phyloP scores from a whole-genome alignment of 2,888 invertebrate genomes.

The Mycogona germanica region DNA sequence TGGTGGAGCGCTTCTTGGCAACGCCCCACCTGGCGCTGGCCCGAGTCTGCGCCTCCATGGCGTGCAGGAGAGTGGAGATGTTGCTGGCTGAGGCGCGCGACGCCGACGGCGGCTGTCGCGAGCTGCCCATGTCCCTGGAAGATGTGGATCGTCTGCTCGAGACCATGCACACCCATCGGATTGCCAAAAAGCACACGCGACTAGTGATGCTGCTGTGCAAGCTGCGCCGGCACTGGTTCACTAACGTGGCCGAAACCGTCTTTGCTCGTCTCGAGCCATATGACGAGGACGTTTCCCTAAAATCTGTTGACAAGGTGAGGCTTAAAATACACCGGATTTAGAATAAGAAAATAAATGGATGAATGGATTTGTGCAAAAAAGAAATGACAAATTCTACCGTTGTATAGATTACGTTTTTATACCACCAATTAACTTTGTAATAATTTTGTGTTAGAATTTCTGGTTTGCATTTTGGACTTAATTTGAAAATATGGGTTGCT shows the following conservation, averaged over 20 bases:
- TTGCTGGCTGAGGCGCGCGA: constrained; percentile 45
- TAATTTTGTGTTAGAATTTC: too few relatives aligned
- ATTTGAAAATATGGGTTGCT: neutral
- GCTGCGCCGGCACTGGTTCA: constrained; percentile 22
- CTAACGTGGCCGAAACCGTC: too few relatives aligned
- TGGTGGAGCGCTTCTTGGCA: constrained; percentile 50
- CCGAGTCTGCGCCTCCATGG: constrained; percentile 56
- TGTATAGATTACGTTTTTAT: too few relatives aligned
- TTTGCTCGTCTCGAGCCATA: neutral
- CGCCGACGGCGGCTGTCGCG: constrained; percentile 42
- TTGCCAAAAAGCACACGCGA: constrained; percentile 42
- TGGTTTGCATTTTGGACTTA: too few relatives aligned
- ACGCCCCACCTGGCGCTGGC: constrained; percentile 53
- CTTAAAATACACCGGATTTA: neutral
- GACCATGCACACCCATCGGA: constrained; percentile 37
- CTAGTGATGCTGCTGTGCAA: constrained; percentile 31
- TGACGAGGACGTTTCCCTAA: neutral
- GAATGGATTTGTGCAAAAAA: too few relatives aligned
- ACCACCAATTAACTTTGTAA: too few relatives aligned
- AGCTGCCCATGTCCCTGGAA: constrained; percentile 51
- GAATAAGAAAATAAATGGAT: too few relatives aligned
- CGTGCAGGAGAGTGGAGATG: constrained; percentile 50
- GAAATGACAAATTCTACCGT: too few relatives aligned
- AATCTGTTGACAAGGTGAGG: constrained; percentile 1
- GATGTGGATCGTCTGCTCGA: constrained; percentile 54